Base-by-base conservation (phyloP, 2,888 invertebrate genomes). In the Alloscopus bannaensis region DNA sequence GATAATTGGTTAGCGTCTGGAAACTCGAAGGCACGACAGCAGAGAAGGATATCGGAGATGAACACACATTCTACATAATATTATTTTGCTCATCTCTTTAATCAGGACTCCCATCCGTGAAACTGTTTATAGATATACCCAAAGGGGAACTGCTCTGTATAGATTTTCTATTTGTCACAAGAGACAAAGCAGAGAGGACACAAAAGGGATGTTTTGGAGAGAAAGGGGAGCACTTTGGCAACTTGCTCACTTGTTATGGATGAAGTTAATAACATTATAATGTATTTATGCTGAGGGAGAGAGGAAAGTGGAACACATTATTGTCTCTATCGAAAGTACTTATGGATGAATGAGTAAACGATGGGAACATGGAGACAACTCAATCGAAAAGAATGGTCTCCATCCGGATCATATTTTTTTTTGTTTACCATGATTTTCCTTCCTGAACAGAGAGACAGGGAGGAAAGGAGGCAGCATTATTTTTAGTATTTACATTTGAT, bases 1-100 rank as follows among this genome's bases (percentile, higher is more conserved):
- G 85, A 81, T 84, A 86, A 86, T 86, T 84, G 85, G 70, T 68
- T 57, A 40, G 60, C 11, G 64, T n/a, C n/a, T 11, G 47, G 31
- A 31, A 31, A 31, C 60, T 66, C 26, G 64, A 47, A 42, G n/a
- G n/a, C n/a, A n/a, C n/a, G n/a, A n/a, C n/a, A n/a, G 36, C 16
- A 40, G 36, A 60, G 22, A 60, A 59, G 24, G 40, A n/a, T n/a
- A n/a, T n/a, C n/a, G n/a, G n/a, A n/a, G n/a, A n/a, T n/a, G n/a
- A n/a, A n/a, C n/a, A n/a, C n/a, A n/a, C n/a, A n/a, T n/a, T n/a
- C n/a, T n/a, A n/a, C n/a, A n/a, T n/a, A n/a, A n/a, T n/a, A n/a
- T n/a, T n/a, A n/a, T n/a, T n/a, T n/a, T n/a, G n/a, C n/a, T n/a
- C n/a, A n/a, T n/a, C n/a, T n/a, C n/a, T n/a, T n/a, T n/a, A n/a